Evolutionary conservation across 2,888 invertebrate genomes (phyloP).

Genomic region (Physocephala rufipes): DNA sequence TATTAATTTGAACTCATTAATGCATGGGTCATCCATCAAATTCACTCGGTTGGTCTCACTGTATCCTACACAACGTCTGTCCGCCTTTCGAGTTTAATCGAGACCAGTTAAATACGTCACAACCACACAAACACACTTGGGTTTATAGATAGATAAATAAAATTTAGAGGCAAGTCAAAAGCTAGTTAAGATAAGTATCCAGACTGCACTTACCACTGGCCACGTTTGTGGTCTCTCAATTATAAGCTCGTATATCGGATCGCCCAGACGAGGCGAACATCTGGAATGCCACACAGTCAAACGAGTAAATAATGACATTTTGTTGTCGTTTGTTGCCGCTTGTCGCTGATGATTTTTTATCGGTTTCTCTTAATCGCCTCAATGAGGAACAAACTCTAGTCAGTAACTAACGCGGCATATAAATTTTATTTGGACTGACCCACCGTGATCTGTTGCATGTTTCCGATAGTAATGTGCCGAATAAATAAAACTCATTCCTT

Average conservation of each 20-base stretch:
- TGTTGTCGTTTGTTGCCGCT: constrained; percentile 38
- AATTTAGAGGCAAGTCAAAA: constrained; percentile 37
- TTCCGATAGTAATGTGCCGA: neutral
- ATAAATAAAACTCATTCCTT: no score
- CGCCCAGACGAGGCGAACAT: neutral
- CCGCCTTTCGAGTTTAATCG: constrained; percentile 6
- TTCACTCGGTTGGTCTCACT: constrained; percentile 1
- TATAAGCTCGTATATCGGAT: neutral
- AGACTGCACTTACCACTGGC: constrained; percentile 9
- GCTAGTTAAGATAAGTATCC: constrained; percentile 26
- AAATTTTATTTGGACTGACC: constrained; percentile 20
- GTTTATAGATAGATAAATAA: constrained; percentile 22
- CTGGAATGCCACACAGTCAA: constrained; percentile 13
- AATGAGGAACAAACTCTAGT: constrained; percentile 17
- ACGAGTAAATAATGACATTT: constrained; percentile 40
- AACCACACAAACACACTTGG: neutral
- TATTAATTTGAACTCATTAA: constrained; percentile 60
- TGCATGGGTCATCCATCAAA: constrained; percentile 58
- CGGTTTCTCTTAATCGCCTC: constrained; percentile 24
- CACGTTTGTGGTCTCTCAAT: no score
- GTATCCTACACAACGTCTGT: neutral
- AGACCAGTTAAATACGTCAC: neutral
- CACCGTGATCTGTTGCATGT: constrained; percentile 34
- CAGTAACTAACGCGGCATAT: constrained; percentile 24
- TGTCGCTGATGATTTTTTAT: constrained; percentile 34